Evolutionary conservation across 1,140 invertebrate genomes (phyloP).

Genomic region (Sitobion miscanthi): DNA sequence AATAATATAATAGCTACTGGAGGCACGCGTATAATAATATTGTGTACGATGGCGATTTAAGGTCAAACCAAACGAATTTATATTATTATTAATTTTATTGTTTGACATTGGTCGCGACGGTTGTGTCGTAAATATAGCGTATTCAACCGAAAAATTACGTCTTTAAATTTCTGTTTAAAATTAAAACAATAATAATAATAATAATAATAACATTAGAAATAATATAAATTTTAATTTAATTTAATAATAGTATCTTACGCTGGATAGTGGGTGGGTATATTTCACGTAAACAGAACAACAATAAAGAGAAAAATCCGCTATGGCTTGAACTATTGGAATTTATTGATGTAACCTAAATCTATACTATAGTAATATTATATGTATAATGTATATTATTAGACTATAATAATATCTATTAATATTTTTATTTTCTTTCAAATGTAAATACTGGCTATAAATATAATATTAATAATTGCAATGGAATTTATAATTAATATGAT

Average conservation of each 20-base stretch:
- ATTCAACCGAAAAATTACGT: background rate
- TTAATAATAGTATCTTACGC: background rate
- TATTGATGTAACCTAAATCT: background rate
- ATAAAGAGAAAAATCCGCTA: background rate
- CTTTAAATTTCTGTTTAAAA: background rate
- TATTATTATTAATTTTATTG: background rate
- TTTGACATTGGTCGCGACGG: too few relatives aligned
- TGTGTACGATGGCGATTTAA: background rate
- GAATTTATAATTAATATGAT: background rate
- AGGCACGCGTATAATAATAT: background rate
- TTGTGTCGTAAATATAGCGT: background rate
- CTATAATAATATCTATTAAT: too few relatives aligned
- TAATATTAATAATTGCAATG: background rate
- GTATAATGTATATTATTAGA: too few relatives aligned
- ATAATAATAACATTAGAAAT: background rate
- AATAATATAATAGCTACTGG: background rate
- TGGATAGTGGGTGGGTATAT: background rate
- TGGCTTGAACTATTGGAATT: background rate
- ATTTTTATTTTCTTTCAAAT: too few relatives aligned
- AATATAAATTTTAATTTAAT: too few relatives aligned
- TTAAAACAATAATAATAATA: background rate
- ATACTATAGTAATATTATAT: background rate
- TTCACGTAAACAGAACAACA: background rate
- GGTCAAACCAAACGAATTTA: background rate
- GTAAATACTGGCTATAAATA: too few relatives aligned